Evolutionary conservation across 2,888 invertebrate species (phyloP).

Genomic region (Dascillus cervinus): DNA sequence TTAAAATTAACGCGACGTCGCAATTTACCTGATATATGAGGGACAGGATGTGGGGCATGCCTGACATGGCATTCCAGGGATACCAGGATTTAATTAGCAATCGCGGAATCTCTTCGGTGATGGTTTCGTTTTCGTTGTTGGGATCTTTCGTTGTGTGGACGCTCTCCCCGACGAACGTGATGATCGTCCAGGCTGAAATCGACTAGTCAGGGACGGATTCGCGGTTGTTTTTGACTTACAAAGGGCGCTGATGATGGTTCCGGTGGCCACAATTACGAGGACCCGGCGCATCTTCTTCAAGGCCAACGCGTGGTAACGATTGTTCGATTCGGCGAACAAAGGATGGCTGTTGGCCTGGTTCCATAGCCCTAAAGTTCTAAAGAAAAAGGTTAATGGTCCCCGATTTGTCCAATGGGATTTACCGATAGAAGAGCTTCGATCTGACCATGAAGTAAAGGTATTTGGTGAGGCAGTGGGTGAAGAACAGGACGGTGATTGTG

Average conservation of each 20-base stretch:
- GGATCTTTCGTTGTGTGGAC: conserved; percentile 58
- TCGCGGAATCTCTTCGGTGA: conserved; percentile 61
- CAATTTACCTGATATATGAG: conserved; percentile 55
- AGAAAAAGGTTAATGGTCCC: background rate
- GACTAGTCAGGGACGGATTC: too few species aligned
- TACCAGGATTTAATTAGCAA: conserved; percentile 71
- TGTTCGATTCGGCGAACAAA: conserved; percentile 73
- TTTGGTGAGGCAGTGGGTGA: conserved; percentile 70
- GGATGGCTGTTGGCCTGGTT: conserved; percentile 80
- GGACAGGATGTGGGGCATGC: conserved; percentile 58
- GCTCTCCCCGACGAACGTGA: conserved; percentile 76
- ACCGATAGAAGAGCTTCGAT: conserved; percentile 69
- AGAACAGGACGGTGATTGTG: conserved; percentile 75
- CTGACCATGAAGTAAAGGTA: conserved; percentile 64
- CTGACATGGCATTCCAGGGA: conserved; percentile 67
- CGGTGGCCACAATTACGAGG: conserved; percentile 56
- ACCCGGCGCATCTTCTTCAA: conserved; percentile 68
- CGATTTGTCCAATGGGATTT: conserved; percentile 13
- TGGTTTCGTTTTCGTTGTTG: conserved; percentile 61
- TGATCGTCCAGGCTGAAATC: conserved; percentile 60
- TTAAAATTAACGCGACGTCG: background rate
- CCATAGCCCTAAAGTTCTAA: conserved; percentile 71
- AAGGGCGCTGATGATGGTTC: conserved; percentile 53
- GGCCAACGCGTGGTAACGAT: conserved; percentile 61
- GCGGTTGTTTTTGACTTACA: conserved; percentile 38